Evolutionary conservation across 2,797 vertebrate species (phyloP), one percentile per base, ranked within the genome.

Genomic region (Silurus lanzhouensis): DNA sequence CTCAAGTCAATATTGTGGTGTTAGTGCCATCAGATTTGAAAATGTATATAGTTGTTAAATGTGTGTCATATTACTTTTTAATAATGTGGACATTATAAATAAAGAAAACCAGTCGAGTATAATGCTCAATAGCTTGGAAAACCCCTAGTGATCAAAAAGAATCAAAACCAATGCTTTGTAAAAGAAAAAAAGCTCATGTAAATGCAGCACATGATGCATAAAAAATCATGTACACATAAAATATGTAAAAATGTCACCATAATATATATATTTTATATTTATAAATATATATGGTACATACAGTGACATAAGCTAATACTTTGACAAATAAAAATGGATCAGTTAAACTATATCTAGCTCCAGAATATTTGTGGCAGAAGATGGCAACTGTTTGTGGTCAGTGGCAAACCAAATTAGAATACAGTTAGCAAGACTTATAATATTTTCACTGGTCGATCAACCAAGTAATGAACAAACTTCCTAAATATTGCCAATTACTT

Each of bases 71-170:
- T 72, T 20, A 79, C 72, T 88, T 86, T 76, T 86, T 84, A 72
- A 83, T 84, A 63, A 83, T 83, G 84, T 86, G 74, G 74, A 87
- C 84, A 27, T 80, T 82, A 87, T 67, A 78, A 68, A 64, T 1
- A n/a, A 2, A 38, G 38, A 38, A 38, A 38, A 38, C 38, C 38
- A 38, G 57, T 17, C 57, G 14, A 58, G 2, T 58, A 14, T 58
- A 58, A 58, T 58, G 12, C 57, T 17, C 57, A 58, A 58, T 58
- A 12, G 17, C 1, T 58, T 17, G 57, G 57, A 58, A 58, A 58
- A 12, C 38, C 38, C 38, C 38, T 38, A 38, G 38, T 38, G 38
- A 52, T 52, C 1, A 7, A 7, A 52, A 10, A 52, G 48, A 10
- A 52, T 52, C 48, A 52, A 52, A 52, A 7, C 48, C 48, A 52